Conservation (phyloP, 2,888 invertebrate genomes). For the Caradrina clavipalpis region DNA sequence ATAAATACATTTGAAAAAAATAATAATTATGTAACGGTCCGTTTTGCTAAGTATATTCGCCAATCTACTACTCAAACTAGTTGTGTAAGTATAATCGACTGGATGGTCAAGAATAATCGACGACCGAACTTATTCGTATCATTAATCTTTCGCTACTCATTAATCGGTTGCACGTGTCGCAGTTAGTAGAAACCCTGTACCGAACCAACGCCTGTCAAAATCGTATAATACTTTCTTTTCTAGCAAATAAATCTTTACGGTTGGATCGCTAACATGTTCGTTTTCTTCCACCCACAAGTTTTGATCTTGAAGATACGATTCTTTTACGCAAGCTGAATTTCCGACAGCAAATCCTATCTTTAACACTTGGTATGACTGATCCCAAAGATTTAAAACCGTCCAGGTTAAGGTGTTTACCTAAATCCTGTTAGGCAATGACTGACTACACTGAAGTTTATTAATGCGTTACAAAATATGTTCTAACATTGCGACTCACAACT, state of each 20-base stretch:
- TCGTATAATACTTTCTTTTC: conserved; percentile 48
- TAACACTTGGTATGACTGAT: too few relatives aligned
- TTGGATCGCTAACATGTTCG: not conserved
- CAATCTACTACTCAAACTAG: conserved; percentile 54
- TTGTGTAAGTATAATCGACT: conserved; percentile 68
- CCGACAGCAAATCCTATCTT: not conserved
- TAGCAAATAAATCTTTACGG: conserved; percentile 35
- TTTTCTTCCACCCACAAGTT: not conserved
- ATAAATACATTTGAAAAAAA: too few relatives aligned
- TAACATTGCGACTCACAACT: too few relatives aligned
- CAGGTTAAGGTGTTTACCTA: too few relatives aligned
- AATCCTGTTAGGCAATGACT: not conserved
- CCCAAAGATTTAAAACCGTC: too few relatives aligned
- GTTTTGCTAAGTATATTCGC: conserved; percentile 1
- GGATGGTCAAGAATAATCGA: conserved; percentile 66
- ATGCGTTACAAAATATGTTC: too few relatives aligned
- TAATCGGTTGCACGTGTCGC: conserved; percentile 78
- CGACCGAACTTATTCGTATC: conserved; percentile 75
- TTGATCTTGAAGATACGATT: not conserved
- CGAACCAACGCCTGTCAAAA: conserved; percentile 68
- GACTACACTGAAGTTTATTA: not conserved
- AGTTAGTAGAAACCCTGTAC: conserved; percentile 73
- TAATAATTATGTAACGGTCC: not conserved
- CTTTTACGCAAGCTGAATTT: not conserved
- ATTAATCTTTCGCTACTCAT: conserved; percentile 80